Conservation (phyloP, 2,888 invertebrate genomes). For the Xestia ashworthii region DNA sequence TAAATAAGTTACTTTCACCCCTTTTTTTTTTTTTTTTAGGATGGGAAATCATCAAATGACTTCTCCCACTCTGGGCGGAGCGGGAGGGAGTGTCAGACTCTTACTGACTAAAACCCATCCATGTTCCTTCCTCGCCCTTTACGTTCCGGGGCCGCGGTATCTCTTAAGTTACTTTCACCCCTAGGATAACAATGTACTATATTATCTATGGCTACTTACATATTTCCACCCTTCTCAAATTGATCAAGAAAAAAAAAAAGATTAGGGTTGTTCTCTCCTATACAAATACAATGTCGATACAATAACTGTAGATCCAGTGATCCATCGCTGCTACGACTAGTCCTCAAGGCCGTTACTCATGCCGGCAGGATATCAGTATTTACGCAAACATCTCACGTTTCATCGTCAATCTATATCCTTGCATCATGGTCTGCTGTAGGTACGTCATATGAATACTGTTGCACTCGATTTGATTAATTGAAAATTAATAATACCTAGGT, state of each 20-base stretch:
- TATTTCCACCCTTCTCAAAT: background rate
- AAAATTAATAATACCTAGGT: background rate
- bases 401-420: conserved; percentile 45
- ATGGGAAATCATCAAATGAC: too few relatives aligned
- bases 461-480: conserved; percentile 22
- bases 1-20: too few relatives aligned
- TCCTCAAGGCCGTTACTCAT: conserved; percentile 54
- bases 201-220: background rate
- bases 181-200: too few relatives aligned
- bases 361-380: conserved; percentile 62
- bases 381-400: conserved; percentile 60
- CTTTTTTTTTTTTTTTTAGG: too few relatives aligned
- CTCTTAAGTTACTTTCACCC: too few relatives aligned
- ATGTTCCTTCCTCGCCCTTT: too few relatives aligned
- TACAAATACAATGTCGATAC: too few relatives aligned
- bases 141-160: too few relatives aligned
- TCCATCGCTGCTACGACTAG: conserved; percentile 27
- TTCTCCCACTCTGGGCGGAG: too few relatives aligned
- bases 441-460: conserved; percentile 20
- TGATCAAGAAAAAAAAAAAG: background rate
- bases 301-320: conserved; percentile 14
- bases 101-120: too few relatives aligned
- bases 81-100: too few relatives aligned
- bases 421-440: conserved; percentile 6
- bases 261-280: background rate